These are phyloP conservation scores for Netelia fuscicornis DNA, from an alignment of 2,888 invertebrate species.

Conservation along the genomic window DNA sequence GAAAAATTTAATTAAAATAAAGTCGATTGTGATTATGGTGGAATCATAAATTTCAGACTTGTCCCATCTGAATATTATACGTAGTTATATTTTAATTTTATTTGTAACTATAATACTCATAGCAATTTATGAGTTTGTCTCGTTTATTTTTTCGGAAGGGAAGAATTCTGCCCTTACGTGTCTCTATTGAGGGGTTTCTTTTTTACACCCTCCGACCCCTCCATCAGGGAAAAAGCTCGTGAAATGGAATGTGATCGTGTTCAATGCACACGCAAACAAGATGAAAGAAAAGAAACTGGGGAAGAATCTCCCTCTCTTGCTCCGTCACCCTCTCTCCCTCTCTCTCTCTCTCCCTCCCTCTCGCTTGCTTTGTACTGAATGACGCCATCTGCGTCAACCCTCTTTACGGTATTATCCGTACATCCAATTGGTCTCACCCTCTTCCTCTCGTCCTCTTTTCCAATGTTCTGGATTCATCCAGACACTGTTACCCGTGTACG, in stretches of 20 bases:
- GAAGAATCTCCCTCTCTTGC: not conserved
- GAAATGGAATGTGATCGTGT: constrained; percentile 75
- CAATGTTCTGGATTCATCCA: constrained; percentile 12
- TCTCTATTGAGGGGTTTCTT: not conserved
- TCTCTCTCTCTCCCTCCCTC: not conserved
- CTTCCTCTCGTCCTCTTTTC: constrained; percentile 19
- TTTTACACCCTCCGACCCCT: not conserved
- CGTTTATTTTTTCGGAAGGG: no score
- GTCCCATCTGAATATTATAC: no score
- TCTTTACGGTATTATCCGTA: constrained; percentile 75
- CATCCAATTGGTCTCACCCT: constrained; percentile 57
- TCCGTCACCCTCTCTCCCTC: not conserved
- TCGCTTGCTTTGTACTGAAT: constrained; percentile 47
- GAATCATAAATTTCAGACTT: no score
- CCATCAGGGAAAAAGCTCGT: constrained; percentile 61
- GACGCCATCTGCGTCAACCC: constrained; percentile 74
- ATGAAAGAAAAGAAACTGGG: constrained; percentile 25
- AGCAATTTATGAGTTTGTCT: no score
- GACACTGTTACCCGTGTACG: constrained; percentile 18
- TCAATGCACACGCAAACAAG: constrained; percentile 75
- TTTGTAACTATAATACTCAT: no score
- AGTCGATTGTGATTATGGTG: no score
- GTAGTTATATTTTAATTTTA: no score
- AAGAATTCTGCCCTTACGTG: not conserved
- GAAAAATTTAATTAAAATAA: no score